Conservation (phyloP, 2,888 invertebrate genomes). For the Calameuta filiformis region DNA sequence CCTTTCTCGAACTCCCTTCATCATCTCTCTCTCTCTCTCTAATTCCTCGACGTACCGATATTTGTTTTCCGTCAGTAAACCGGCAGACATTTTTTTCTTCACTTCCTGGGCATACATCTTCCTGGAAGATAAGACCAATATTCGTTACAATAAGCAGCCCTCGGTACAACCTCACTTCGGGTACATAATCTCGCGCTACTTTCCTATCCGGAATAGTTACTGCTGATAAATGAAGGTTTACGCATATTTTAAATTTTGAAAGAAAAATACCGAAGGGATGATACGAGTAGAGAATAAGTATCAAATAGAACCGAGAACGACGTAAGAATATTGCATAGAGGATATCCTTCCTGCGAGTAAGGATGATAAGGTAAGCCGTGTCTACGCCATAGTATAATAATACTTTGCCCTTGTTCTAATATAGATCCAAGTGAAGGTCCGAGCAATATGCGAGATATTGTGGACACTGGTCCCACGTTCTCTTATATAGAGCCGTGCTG, state of each 20-base stretch:
- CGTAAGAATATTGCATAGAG: neutral
- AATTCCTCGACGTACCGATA: neutral
- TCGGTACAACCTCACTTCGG: neutral
- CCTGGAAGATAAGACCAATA: neutral
- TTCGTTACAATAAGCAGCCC: neutral
- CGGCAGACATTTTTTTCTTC: neutral
- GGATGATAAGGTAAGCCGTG: neutral
- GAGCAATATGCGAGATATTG: slow-evolving; percentile 22
- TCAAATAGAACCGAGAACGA: neutral
- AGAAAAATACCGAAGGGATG: neutral
- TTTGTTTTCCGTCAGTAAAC: neutral
- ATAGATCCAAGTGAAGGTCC: slow-evolving; percentile 12
- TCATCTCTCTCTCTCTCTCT: neutral
- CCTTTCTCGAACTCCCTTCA: neutral
- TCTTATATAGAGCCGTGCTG: slow-evolving; percentile 18
- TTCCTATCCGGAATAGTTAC: neutral
- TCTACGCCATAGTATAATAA: neutral
- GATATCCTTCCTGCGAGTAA: neutral
- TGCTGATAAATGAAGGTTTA: neutral
- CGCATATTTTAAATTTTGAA: neutral
- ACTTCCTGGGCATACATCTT: neutral
- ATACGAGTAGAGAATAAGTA: neutral
- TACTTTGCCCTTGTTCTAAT: slow-evolving; percentile 5
- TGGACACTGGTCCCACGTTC: slow-evolving; percentile 19
- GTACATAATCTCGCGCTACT: neutral